Evolutionary conservation across 2,888 invertebrate genomes (phyloP).

Genomic region (Agrilus cyanescens): DNA sequence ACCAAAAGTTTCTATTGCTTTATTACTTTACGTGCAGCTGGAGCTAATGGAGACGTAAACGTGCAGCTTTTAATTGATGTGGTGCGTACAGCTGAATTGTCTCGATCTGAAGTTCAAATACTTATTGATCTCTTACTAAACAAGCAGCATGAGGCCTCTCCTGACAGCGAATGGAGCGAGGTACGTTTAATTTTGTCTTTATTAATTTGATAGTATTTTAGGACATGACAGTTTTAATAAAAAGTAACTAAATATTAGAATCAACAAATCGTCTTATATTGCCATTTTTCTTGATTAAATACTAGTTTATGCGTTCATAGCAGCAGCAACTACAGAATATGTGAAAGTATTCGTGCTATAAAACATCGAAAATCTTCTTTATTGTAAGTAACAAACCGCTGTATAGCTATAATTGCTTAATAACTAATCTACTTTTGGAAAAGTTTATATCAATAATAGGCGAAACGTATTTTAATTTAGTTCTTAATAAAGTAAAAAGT

Average conservation of each 20-base stretch:
- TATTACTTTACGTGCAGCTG: slow-evolving; percentile 34
- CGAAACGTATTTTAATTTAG: not conserved
- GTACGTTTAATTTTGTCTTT: slow-evolving; percentile 29
- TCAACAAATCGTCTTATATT: too few species aligned
- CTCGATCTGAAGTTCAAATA: slow-evolving; percentile 78
- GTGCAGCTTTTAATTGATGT: slow-evolving; percentile 51
- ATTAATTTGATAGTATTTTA: too few species aligned
- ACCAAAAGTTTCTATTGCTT: too few species aligned
- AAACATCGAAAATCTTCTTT: too few species aligned
- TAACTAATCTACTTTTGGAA: not conserved
- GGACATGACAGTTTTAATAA: too few species aligned
- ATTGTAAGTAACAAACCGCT: too few species aligned
- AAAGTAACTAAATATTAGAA: too few species aligned
- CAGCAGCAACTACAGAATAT: too few species aligned
- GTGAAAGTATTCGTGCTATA: too few species aligned
- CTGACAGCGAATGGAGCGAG: slow-evolving; percentile 78
- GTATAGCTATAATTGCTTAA: too few species aligned
- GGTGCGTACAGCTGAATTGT: slow-evolving; percentile 69
- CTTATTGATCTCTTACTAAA: slow-evolving; percentile 81
- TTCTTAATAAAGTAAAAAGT: not conserved
- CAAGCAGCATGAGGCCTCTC: slow-evolving; percentile 71
- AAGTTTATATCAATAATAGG: not conserved
- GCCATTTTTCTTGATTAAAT: too few species aligned
- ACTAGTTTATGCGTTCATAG: too few species aligned
- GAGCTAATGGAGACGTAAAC: slow-evolving; percentile 58